Conservation (phyloP, 2,888 invertebrate genomes). For the Philereme transversata region DNA sequence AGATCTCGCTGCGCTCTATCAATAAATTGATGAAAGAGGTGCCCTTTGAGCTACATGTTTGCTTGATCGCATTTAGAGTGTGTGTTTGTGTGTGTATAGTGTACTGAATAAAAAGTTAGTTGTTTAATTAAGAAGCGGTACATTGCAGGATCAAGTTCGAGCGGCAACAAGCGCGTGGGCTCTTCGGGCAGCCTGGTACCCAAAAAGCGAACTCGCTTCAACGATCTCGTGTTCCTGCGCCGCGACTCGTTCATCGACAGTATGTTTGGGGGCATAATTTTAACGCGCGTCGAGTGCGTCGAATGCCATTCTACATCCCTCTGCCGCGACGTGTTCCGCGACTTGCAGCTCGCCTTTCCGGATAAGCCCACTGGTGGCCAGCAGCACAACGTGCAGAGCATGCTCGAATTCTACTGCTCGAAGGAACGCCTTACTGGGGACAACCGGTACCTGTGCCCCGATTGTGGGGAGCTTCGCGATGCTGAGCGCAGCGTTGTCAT, state of each 20-base stretch:
- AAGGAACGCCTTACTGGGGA: constrained; percentile 91
- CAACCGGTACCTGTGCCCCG: constrained; percentile 91
- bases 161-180: constrained; percentile 47
- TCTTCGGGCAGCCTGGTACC: constrained; percentile 40
- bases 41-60: no score
- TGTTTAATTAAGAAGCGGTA: neutral
- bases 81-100: no score
- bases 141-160: constrained; percentile 53
- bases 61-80: no score
- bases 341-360: constrained; percentile 91
- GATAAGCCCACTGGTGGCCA: constrained; percentile 68
- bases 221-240: constrained; percentile 48
- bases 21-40: no score
- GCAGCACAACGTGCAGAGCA: constrained; percentile 88
- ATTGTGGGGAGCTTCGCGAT: constrained; percentile 89
- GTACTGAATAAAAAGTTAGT: no score
- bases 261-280: constrained; percentile 90
- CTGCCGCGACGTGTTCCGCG: constrained; percentile 91
- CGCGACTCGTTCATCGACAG: constrained; percentile 83
- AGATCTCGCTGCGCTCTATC: no score
- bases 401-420: constrained; percentile 90
- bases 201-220: constrained; percentile 57
- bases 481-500: constrained; percentile 86
- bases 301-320: constrained; percentile 89
- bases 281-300: constrained; percentile 89